These are phyloP conservation scores for Tigriopus californicus DNA, from an alignment of 2,888 invertebrate species.

Conservation along the genomic window DNA sequence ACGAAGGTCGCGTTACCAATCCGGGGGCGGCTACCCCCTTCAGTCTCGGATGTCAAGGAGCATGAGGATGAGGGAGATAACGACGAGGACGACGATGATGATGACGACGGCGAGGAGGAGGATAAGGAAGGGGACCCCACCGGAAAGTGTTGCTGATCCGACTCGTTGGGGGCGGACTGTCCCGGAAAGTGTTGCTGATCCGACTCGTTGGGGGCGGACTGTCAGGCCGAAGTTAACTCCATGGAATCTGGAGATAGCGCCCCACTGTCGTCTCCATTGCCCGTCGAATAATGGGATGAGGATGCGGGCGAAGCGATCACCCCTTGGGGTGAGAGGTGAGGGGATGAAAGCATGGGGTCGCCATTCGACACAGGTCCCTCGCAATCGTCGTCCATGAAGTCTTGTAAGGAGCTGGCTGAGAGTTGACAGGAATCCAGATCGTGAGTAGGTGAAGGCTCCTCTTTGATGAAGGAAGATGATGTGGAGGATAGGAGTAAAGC, in stretches of 20 bases:
- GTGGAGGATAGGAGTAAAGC: background rate
- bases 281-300: constrained; percentile 13
- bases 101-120: too few relatives aligned
- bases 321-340: constrained; percentile 28
- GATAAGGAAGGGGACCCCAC: too few relatives aligned
- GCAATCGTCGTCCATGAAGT: constrained; percentile 41
- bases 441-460: background rate
- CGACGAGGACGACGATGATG: too few relatives aligned
- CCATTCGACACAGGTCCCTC: constrained; percentile 25
- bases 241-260: constrained; percentile 17
- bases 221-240: constrained; percentile 16
- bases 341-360: constrained; percentile 41
- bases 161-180: constrained; percentile 9
- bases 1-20: too few relatives aligned
- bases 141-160: too few relatives aligned
- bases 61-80: too few relatives aligned
- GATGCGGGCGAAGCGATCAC: constrained; percentile 16
- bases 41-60: too few relatives aligned
- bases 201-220: constrained; percentile 4
- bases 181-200: too few relatives aligned
- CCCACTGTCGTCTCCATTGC: constrained; percentile 15
- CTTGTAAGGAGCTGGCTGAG: constrained; percentile 28
- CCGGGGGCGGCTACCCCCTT: too few relatives aligned
- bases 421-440: background rate
- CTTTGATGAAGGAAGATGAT: background rate